Evolutionary conservation across 1,140 invertebrate genomes (phyloP).

Genomic region (Leucophenga varia): DNA sequence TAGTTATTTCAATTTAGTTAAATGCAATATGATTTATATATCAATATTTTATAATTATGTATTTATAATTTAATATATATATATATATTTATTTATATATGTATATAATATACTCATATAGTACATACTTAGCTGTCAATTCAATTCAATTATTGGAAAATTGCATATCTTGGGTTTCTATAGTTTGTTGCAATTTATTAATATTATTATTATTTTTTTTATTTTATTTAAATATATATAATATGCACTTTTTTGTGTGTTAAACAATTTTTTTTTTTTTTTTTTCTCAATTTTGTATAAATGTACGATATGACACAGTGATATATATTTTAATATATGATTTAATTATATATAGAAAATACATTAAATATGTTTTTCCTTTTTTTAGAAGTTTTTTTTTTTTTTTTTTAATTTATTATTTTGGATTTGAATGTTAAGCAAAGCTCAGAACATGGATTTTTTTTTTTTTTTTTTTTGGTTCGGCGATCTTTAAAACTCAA

Average conservation of each 20-base stretch:
- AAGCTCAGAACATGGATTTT: constrained; percentile 23
- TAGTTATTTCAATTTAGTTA: constrained; percentile 23
- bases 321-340: constrained; percentile 49
- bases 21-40: too few relatives aligned
- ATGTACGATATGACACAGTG: constrained; percentile 54
- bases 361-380: too few relatives aligned
- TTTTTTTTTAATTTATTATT: too few relatives aligned
- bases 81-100: background rate
- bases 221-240: constrained; percentile 5
- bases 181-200: too few relatives aligned
- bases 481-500: too few relatives aligned
- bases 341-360: constrained; percentile 41
- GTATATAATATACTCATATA: too few relatives aligned
- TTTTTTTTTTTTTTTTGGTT: too few relatives aligned
- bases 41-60: too few relatives aligned
- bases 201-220: background rate
- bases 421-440: too few relatives aligned
- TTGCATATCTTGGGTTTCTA: too few relatives aligned
- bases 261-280: constrained; percentile 29
- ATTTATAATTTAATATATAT: constrained; percentile 47
- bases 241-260: constrained; percentile 16
- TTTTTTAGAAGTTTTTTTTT: too few relatives aligned
- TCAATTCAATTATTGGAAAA: constrained; percentile 34
- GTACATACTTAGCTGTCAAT: constrained; percentile 28
- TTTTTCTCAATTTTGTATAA: constrained; percentile 33